Evolutionary conservation across 92 coral and sea anemone genomes (phyloP).

Genomic region (Porites evermanni): DNA sequence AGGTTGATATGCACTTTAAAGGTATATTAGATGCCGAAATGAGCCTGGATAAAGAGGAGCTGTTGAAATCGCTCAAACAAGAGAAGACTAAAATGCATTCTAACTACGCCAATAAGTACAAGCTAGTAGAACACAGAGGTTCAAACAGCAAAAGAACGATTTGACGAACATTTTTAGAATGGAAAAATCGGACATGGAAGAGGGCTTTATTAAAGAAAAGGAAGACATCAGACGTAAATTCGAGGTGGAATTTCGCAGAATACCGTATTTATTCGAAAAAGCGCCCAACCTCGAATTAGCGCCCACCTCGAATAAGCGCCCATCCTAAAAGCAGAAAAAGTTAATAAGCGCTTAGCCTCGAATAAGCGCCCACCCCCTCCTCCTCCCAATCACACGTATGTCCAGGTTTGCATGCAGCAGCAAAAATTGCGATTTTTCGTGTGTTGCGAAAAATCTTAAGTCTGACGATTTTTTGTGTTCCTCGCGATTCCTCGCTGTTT

Average conservation of each 20-base stretch:
- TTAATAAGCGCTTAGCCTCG: too few species aligned
- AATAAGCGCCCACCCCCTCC: too few species aligned
- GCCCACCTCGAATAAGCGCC: too few species aligned
- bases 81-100: slow-evolving; percentile 85
- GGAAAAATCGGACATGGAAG: slow-evolving; percentile 88
- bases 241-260: slow-evolving; percentile 87
- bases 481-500: too few species aligned
- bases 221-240: slow-evolving; percentile 88
- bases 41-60: slow-evolving; percentile 61
- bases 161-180: slow-evolving; percentile 88
- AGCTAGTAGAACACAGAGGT: slow-evolving; percentile 92
- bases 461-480: too few species aligned
- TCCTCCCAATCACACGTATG: too few species aligned
- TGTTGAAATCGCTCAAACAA: slow-evolving; percentile 72
- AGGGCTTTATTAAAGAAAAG: slow-evolving; percentile 77
- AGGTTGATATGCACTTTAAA: slow-evolving; percentile 92
- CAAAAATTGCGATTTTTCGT: too few species aligned
- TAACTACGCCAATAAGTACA: slow-evolving; percentile 83
- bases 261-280: background rate
- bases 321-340: too few species aligned
- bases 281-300: too few species aligned
- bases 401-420: too few species aligned
- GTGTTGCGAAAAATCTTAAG: too few species aligned
- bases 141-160: slow-evolving; percentile 94
- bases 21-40: slow-evolving; percentile 54